These are phyloP conservation scores for Euphonia xanthogaster DNA, from an alignment of 2,797 vertebrate species.

Conservation along the genomic window DNA sequence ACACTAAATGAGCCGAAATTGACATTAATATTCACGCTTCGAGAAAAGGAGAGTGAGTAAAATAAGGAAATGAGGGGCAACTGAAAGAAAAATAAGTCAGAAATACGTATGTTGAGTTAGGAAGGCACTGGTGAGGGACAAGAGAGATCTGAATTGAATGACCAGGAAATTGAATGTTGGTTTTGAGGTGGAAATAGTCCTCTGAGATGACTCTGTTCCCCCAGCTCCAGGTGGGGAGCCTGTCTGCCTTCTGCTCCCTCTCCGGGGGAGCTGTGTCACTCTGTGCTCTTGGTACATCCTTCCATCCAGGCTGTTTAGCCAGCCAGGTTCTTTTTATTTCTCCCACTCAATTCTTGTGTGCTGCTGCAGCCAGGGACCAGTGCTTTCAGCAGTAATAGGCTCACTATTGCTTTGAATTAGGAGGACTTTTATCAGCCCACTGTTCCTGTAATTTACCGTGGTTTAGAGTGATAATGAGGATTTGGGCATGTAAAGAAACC, in stretches of 20 bases:
- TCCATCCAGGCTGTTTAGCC: not conserved
- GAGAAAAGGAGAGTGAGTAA: not conserved
- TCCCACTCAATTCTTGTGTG: not conserved
- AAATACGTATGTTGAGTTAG: not conserved
- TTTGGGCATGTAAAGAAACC: constrained; percentile 50
- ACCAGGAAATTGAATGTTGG: not conserved
- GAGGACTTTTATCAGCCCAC: not conserved
- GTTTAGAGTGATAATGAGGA: constrained; percentile 43
- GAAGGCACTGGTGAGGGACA: not conserved
- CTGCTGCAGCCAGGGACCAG: not conserved
- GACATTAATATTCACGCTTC: not conserved
- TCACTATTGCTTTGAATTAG: not conserved
- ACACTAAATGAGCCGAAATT: not conserved
- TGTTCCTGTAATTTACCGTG: not conserved
- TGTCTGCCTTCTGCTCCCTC: not conserved
- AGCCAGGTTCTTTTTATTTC: not conserved
- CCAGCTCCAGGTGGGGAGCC: not conserved
- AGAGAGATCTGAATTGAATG: not conserved
- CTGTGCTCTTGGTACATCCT: not conserved
- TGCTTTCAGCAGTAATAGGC: not conserved
- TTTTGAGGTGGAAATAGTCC: not conserved
- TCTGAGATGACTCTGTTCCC: not conserved
- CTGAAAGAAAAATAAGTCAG: not conserved
- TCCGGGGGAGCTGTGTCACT: not conserved
- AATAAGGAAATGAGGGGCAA: not conserved